These are phyloP conservation scores for Tholera decimalis DNA, from an alignment of 2,888 invertebrate species.

Conservation along the genomic window DNA sequence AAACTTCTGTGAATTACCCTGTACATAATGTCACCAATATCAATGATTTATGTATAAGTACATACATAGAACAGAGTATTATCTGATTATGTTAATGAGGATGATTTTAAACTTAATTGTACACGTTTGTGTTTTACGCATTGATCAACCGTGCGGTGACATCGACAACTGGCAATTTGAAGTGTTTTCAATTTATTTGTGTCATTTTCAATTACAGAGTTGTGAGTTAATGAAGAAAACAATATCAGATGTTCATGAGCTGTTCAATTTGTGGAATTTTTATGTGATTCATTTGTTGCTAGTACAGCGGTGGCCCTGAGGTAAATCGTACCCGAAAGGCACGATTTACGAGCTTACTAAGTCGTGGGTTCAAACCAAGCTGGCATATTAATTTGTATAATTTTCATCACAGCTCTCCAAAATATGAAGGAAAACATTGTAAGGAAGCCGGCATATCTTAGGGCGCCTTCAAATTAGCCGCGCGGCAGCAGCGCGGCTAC, in stretches of 20 bases:
- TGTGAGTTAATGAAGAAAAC: constrained; percentile 14
- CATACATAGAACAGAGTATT: constrained; percentile 57
- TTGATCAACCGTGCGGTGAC: constrained; percentile 51
- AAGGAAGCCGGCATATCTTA: too few relatives aligned
- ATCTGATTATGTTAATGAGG: constrained; percentile 73
- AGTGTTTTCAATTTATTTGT: constrained; percentile 46
- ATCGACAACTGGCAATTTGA: constrained; percentile 30
- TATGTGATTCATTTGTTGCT: neutral
- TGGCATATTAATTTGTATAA: too few relatives aligned
- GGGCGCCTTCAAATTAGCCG: too few relatives aligned
- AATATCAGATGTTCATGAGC: constrained; percentile 1
- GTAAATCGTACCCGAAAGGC: too few relatives aligned
- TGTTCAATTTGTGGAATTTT: neutral
- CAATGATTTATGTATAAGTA: constrained; percentile 17
- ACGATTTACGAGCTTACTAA: too few relatives aligned
- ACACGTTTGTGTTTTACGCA: constrained; percentile 59
- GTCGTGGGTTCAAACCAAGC: too few relatives aligned
- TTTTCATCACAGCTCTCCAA: too few relatives aligned
- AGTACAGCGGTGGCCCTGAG: too few relatives aligned
- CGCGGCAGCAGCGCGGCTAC: too few relatives aligned
- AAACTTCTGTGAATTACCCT: constrained; percentile 33
- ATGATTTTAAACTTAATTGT: constrained; percentile 74
- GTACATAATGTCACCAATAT: constrained; percentile 24
- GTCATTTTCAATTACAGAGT: constrained; percentile 32
- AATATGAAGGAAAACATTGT: too few relatives aligned